phyloP scores from a whole-genome alignment of 2,888 invertebrate genomes.

The Nomada fucata region DNA sequence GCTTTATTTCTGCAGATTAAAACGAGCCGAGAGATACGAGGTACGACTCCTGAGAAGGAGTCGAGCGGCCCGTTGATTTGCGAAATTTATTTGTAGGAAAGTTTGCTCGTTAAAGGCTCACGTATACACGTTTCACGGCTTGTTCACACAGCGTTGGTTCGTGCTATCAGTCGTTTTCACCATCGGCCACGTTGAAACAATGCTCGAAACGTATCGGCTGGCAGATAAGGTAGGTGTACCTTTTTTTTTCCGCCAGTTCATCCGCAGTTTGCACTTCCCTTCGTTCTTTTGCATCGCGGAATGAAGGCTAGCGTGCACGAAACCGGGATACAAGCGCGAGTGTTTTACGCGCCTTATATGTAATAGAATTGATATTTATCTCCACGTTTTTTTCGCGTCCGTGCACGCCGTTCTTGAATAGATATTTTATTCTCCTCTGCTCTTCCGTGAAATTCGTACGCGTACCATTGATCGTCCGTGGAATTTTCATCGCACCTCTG shows the following conservation, averaged over 20 bases:
- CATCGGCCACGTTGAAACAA: constrained; percentile 44
- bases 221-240: constrained; percentile 44
- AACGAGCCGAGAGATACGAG: constrained; percentile 23
- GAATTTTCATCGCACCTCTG: neutral
- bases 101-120: constrained; percentile 75
- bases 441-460: neutral
- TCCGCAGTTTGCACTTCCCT: constrained; percentile 21
- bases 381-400: constrained; percentile 11
- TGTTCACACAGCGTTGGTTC: neutral
- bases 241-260: constrained; percentile 15
- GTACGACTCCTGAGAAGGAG: constrained; percentile 48
- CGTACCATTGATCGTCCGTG: constrained; percentile 5
- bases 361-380: constrained; percentile 35
- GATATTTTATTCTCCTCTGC: neutral
- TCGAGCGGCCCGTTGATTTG: constrained; percentile 65
- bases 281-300: neutral
- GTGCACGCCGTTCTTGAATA: neutral
- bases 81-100: constrained; percentile 74
- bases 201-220: constrained; percentile 43
- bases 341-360: neutral
- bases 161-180: constrained; percentile 35
- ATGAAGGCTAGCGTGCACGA: neutral
- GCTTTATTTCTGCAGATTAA: constrained; percentile 43
- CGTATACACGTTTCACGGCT: neutral
- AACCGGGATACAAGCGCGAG: neutral